These are phyloP conservation scores for Sinella curviseta DNA, from an alignment of 1,140 invertebrate genomes.

Conservation along the genomic window DNA sequence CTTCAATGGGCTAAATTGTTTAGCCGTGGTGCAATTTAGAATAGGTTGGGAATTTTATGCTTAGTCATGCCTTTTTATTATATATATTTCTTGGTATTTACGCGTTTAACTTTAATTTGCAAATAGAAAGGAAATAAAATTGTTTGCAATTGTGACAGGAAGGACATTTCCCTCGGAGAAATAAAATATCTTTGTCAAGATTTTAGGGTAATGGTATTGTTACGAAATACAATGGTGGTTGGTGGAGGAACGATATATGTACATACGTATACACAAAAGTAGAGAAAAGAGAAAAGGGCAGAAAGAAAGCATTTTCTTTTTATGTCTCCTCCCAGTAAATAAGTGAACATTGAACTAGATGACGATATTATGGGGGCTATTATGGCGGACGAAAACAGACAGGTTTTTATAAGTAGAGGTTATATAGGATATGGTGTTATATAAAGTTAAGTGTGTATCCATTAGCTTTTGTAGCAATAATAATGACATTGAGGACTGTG, in stretches of 20 bases:
- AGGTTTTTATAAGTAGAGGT: too few species aligned
- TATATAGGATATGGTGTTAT: too few species aligned
- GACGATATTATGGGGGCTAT: background rate
- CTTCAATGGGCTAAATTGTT: background rate
- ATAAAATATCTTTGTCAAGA: background rate
- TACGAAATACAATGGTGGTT: background rate
- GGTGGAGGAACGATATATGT: background rate
- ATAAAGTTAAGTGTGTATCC: too few species aligned
- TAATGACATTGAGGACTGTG: too few species aligned
- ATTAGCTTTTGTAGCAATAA: too few species aligned
- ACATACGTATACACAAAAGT: too few species aligned
- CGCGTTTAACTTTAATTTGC: background rate
- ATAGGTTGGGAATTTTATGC: background rate
- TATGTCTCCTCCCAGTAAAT: background rate
- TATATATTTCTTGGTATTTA: background rate
- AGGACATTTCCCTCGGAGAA: background rate
- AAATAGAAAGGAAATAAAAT: background rate
- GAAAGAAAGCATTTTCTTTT: background rate
- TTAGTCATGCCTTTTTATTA: background rate
- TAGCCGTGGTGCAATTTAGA: background rate
- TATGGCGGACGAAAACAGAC: background rate
- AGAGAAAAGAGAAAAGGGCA: background rate
- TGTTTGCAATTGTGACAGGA: background rate
- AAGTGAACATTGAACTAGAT: background rate
- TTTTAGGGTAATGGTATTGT: background rate